These are phyloP conservation scores for Elephantulus edwardii DNA, from an alignment of 2,113 vertebrate species.

Conservation along the genomic window DNA sequence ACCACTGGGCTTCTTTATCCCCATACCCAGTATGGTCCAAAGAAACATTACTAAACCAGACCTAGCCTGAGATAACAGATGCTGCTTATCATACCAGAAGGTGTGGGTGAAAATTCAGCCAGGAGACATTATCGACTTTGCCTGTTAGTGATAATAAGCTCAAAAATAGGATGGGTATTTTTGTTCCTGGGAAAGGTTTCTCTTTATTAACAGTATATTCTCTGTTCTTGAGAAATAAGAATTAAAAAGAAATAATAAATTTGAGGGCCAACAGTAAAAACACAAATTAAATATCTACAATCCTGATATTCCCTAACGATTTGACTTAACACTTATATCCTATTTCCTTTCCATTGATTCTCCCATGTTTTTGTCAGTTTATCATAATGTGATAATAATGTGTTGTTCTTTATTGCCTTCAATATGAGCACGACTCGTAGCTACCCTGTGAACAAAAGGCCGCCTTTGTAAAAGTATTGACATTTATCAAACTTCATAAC, in stretches of 20 bases:
- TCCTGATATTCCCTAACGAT: not conserved
- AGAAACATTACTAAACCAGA: conserved; percentile 32
- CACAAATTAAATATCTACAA: not conserved
- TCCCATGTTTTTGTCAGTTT: too few relatives aligned
- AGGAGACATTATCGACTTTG: conserved; percentile 33
- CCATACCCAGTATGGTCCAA: not conserved
- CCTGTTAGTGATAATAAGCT: conserved; percentile 39
- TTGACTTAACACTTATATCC: too few relatives aligned
- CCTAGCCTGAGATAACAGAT: not conserved
- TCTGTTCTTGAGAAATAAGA: not conserved
- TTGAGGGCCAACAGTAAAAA: not conserved
- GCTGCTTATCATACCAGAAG: conserved; percentile 29
- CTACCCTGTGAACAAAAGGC: too few relatives aligned
- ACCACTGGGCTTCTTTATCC: not conserved
- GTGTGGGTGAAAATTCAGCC: conserved; percentile 22
- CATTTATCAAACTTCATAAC: too few relatives aligned
- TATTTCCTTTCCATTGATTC: too few relatives aligned
- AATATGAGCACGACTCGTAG: too few relatives aligned
- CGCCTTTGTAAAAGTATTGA: too few relatives aligned
- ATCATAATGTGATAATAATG: too few relatives aligned
- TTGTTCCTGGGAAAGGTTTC: not conserved
- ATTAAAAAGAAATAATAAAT: too few relatives aligned
- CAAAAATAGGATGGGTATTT: conserved; percentile 22
- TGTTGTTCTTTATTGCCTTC: too few relatives aligned
- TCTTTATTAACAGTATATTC: not conserved